These are phyloP conservation scores for Thamnaconus septentrionalis DNA, from an alignment of 2,113 vertebrate genomes.

Conservation along the genomic window DNA sequence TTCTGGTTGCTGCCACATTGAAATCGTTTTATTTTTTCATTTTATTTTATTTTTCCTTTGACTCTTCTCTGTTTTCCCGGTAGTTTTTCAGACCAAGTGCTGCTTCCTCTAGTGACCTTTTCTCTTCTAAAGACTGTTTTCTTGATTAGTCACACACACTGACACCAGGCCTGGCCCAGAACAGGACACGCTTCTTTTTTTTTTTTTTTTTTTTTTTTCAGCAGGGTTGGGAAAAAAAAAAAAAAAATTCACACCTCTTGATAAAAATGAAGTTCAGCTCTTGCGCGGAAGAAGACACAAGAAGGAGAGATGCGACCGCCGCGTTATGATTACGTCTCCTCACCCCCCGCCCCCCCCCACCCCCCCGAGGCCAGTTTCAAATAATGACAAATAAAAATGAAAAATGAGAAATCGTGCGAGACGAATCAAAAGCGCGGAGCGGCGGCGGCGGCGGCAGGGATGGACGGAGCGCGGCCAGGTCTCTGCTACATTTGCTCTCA, in stretches of 20 bases:
- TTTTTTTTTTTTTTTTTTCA: conserved; percentile 11
- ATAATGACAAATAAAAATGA: too few species aligned
- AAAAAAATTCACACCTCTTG: conserved; percentile 20
- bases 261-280: conserved; percentile 37
- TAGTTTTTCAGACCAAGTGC: conserved; percentile 59
- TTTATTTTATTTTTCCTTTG: conserved; percentile 9
- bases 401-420: conserved; percentile 68
- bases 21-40: background rate
- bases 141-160: conserved; percentile 71
- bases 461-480: conserved; percentile 46
- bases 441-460: conserved; percentile 24
- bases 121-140: conserved; percentile 64
- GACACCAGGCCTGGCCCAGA: conserved; percentile 62
- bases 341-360: too few species aligned
- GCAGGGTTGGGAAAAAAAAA: conserved; percentile 27
- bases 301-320: too few species aligned
- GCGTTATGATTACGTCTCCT: too few species aligned
- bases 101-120: conserved; percentile 60
- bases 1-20: conserved; percentile 29
- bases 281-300: background rate
- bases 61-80: conserved; percentile 19
- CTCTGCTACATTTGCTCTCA: conserved; percentile 40
- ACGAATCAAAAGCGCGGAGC: conserved; percentile 20
- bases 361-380: conserved; percentile 75
- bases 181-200: too few species aligned